Evolutionary conservation across 2,113 vertebrate genomes (phyloP), one percentile per base, ranked within the genome.

Genomic region (Lates calcarifer): DNA sequence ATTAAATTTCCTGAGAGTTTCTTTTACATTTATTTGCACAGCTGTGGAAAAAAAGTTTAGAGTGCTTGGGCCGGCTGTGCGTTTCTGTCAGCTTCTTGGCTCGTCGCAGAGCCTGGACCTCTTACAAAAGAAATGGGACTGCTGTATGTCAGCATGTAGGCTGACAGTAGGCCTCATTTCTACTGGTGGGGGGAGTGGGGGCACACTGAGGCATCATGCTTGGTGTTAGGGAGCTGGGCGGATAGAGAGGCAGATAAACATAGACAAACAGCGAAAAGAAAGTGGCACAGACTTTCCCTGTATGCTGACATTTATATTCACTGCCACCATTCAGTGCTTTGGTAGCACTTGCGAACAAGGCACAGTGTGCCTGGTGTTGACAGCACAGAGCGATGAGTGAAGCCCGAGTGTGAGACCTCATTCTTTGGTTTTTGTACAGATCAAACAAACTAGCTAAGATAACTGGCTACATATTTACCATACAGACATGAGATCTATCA

Each of bases 1-100:
- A 90, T 90, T 80, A 72, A 41, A 80, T 92, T 91, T 90, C 83
- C 85, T 69, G 62, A 60, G 63, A 80, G 39, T 56, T 82, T 81
- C 51, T 72, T 86, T 83, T 35, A 65, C 72, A 74, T 90, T 57
- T 93, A 88, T 93, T 91, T 91, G 65, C 74, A 91, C 93, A 93
- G 93, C 91, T 94, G 90, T 84, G 62, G 71, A 74, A 15, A 88
- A 78, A 88, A 65, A 43, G 77, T 12, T 11, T 81, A 26, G 69
- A 75, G 45, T 28, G 37, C 74, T 53, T 83, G 80, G 73, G 69
- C 28, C 3, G 33, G 35, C 64, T 53, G 79, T 22, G 56, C 29
- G 37, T 75, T 86, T 83, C 58, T 69, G 81, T 89, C 85, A 67
- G 84, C 64, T 72, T 72, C 74, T 89, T 76, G 86, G 74, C 76